Conservation (phyloP, 1,140 invertebrate genomes). For the Penaeus chinensis region DNA sequence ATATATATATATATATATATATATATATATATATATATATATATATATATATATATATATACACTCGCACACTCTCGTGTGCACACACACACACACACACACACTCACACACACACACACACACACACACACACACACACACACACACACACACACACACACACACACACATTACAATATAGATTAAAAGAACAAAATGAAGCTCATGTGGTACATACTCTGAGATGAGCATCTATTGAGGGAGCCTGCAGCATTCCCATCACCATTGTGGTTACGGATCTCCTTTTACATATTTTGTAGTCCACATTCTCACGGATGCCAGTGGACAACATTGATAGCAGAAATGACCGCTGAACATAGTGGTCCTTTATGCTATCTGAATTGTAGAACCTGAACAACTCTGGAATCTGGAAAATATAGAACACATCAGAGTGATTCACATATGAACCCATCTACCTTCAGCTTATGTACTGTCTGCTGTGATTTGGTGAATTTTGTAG, state of each 20-base stretch:
- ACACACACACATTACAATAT: too few relatives aligned
- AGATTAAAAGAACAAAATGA: too few relatives aligned
- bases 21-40: too few relatives aligned
- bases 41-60: too few relatives aligned
- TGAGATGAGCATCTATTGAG: constrained; percentile 24
- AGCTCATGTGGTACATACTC: background rate
- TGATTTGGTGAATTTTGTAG: too few relatives aligned
- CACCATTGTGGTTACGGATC: constrained; percentile 22
- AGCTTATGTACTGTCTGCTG: too few relatives aligned
- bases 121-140: too few relatives aligned
- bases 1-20: too few relatives aligned
- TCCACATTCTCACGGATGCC: constrained; percentile 33
- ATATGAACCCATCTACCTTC: background rate
- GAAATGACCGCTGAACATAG: constrained; percentile 35
- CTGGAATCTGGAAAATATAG: constrained; percentile 31
- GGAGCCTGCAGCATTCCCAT: constrained; percentile 45
- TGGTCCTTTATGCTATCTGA: constrained; percentile 24
- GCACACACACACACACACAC: too few relatives aligned
- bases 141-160: too few relatives aligned
- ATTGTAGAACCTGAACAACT: constrained; percentile 29
- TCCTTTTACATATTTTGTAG: constrained; percentile 40
- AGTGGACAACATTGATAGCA: constrained; percentile 24
- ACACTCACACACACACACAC: too few relatives aligned
- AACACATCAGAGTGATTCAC: background rate
- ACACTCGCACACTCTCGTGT: too few relatives aligned